These are phyloP conservation scores for Copidosoma aretas DNA, from an alignment of 2,888 invertebrate species.

Conservation along the genomic window DNA sequence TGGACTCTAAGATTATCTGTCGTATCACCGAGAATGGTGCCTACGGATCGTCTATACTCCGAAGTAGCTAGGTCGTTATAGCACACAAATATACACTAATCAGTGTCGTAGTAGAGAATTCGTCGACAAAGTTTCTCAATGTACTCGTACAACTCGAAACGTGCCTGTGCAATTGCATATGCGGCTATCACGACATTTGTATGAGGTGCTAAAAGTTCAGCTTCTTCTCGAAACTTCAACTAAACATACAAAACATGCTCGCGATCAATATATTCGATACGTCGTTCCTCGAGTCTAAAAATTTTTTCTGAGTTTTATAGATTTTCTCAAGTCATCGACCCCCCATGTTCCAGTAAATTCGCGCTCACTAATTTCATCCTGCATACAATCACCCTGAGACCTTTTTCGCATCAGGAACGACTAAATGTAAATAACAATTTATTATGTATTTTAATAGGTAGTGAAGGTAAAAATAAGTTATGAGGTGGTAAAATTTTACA, in stretches of 20 bases:
- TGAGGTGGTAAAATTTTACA: constrained; percentile 45
- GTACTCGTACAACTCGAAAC: constrained; percentile 49
- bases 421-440: constrained; percentile 56
- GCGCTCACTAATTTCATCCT: no score
- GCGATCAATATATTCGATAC: constrained; percentile 11
- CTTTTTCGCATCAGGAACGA: constrained; percentile 50
- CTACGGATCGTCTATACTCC: constrained; percentile 2
- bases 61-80: background rate
- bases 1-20: constrained; percentile 24
- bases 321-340: constrained; percentile 52
- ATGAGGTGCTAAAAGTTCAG: constrained; percentile 8
- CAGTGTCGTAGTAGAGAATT: constrained; percentile 31
- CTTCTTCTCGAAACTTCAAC: constrained; percentile 6
- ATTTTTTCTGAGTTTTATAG: constrained; percentile 41
- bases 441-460: constrained; percentile 47
- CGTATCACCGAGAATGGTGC: constrained; percentile 17
- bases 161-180: constrained; percentile 25
- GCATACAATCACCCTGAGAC: no score
- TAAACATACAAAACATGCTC: constrained; percentile 10
- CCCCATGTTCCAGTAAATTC: constrained; percentile 59
- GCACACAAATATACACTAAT: constrained; percentile 17
- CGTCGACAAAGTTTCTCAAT: constrained; percentile 49
- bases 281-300: constrained; percentile 1
- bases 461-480: constrained; percentile 49
- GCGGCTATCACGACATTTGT: constrained; percentile 22